Evolutionary conservation across 2,113 vertebrate species (phyloP).

Genomic region (Clarias magur): DNA sequence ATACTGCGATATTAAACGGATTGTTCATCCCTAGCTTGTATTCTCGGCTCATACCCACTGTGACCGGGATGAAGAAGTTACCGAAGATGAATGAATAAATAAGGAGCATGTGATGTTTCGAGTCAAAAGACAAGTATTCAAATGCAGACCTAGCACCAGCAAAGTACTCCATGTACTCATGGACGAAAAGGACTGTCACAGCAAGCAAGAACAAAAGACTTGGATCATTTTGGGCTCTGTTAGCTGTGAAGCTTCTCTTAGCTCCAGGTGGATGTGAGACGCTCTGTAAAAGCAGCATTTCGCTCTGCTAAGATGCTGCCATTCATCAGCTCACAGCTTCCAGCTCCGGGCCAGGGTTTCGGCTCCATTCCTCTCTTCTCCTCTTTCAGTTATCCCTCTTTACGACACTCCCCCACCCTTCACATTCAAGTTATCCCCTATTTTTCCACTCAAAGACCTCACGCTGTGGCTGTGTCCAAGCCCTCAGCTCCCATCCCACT

Average conservation of each 20-base stretch:
- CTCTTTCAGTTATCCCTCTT: conserved; percentile 23
- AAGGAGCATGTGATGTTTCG: neutral
- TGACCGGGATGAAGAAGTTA: neutral
- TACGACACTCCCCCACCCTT: neutral
- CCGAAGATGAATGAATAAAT: neutral
- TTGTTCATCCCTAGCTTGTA: neutral
- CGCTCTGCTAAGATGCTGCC: conserved; percentile 21
- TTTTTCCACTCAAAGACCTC: conserved; percentile 54
- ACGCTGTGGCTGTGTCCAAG: conserved; percentile 50
- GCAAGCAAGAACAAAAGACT: neutral
- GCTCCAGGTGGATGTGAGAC: conserved; percentile 18
- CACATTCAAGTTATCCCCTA: conserved; percentile 49
- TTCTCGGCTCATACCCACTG: neutral
- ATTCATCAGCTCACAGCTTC: conserved; percentile 42
- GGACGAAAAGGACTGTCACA: neutral
- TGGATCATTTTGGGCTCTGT: conserved; percentile 5
- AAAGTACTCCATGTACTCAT: neutral
- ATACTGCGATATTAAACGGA: neutral
- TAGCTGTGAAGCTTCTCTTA: neutral
- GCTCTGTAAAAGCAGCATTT: conserved; percentile 8
- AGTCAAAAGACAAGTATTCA: neutral
- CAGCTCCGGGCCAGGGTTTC: conserved; percentile 35
- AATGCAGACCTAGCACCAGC: neutral
- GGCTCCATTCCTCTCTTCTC: conserved; percentile 36
- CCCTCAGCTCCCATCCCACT: conserved; percentile 47